phyloP scores from a whole-genome alignment of 1,140 invertebrate species.

The Meloidogyne hapla region DNA sequence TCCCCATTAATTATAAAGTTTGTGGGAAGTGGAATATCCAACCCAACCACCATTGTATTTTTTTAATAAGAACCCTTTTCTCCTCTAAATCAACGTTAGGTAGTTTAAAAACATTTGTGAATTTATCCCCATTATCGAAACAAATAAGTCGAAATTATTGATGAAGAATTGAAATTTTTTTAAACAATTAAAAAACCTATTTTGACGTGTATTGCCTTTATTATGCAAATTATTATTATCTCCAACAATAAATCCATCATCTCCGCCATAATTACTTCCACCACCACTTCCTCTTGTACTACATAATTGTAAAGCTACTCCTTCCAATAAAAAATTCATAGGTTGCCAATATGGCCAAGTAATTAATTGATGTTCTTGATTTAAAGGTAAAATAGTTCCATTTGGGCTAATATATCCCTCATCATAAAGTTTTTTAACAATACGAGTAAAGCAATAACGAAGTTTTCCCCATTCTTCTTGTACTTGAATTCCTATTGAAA shows the following conservation, averaged over 20 bases:
- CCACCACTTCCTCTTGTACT: neutral
- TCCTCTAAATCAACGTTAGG: too few species aligned
- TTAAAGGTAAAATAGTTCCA: slow-evolving; percentile 1
- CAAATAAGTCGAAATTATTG: too few species aligned
- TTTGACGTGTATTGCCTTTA: neutral
- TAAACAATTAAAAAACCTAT: slow-evolving; percentile 8
- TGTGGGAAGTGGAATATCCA: too few species aligned
- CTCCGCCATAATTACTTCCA: neutral
- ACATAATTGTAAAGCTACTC: slow-evolving; percentile 10
- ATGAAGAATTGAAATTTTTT: too few species aligned
- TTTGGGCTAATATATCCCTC: slow-evolving; percentile 4
- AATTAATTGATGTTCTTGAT: slow-evolving; percentile 21
- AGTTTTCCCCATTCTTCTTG: slow-evolving; percentile 43
- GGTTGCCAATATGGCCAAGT: slow-evolving; percentile 39
- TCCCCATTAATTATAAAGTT: too few species aligned
- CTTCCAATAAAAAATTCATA: slow-evolving; percentile 31
- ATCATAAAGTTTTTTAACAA: slow-evolving; percentile 34
- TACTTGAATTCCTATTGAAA: slow-evolving; percentile 31
- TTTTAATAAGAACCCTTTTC: too few species aligned
- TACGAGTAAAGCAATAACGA: slow-evolving; percentile 39
- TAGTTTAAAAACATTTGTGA: too few species aligned
- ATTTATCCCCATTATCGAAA: too few species aligned
- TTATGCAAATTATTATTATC: neutral
- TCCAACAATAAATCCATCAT: neutral
- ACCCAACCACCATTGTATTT: too few species aligned